A percentile compares a stretch with the other conserved stretches of the same genome.
phyloP scores from a whole-genome alignment of 2,888 invertebrate genomes.

The Elgonia sp. region DNA sequence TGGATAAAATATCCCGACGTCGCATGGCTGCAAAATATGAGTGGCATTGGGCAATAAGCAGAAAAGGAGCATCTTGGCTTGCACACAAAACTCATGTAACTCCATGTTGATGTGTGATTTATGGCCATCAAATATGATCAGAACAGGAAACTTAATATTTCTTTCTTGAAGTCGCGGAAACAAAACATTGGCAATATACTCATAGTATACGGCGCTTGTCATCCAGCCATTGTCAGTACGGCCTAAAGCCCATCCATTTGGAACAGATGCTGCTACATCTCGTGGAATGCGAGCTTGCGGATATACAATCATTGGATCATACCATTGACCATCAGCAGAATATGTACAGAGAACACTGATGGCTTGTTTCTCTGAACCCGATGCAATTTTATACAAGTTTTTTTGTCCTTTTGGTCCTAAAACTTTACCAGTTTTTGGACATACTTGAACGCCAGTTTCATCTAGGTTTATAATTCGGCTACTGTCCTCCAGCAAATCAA shows the following conservation, averaged over 20 bases:
- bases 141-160: conserved; percentile 74
- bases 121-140: conserved; percentile 81
- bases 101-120: conserved; percentile 79
- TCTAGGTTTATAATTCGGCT: conserved; percentile 58
- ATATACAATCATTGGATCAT: no score
- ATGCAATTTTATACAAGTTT: conserved; percentile 65
- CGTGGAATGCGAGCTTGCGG: no score
- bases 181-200: conserved; percentile 83
- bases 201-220: conserved; percentile 82
- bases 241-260: conserved; percentile 70
- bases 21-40: conserved; percentile 73
- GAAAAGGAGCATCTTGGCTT: conserved; percentile 79
- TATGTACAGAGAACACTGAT: conserved; percentile 51
- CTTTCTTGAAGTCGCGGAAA: conserved; percentile 78
- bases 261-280: no score
- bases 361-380: conserved; percentile 64
- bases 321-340: conserved; percentile 14
- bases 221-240: conserved; percentile 83
- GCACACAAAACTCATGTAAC: conserved; percentile 78
- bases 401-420: conserved; percentile 35
- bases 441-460: conserved; percentile 69
- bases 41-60: conserved; percentile 74
- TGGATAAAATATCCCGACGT: conserved; percentile 45
- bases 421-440: conserved; percentile 65
- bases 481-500: conserved; percentile 23